Evolutionary conservation across 1,140 invertebrate species (phyloP).

Genomic region (Pseudomyrmex pallidus): DNA sequence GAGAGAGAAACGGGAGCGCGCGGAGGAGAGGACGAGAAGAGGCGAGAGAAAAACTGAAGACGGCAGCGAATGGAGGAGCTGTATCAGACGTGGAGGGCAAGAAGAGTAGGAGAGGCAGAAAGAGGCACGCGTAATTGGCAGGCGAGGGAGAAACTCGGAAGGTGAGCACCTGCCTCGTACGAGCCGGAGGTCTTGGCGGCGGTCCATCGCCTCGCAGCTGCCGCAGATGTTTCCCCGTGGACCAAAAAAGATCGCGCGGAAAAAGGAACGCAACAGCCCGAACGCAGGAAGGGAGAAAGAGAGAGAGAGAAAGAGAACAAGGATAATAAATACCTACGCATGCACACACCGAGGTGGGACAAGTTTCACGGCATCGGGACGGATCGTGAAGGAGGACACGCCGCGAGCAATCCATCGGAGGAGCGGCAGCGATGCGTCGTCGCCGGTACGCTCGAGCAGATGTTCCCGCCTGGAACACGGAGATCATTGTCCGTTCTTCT

Average conservation of each 20-base stretch:
- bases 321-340: constrained; percentile 81
- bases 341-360: constrained; percentile 76
- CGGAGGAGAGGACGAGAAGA: constrained; percentile 29
- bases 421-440: constrained; percentile 57
- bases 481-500: constrained; percentile 72
- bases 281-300: constrained; percentile 1
- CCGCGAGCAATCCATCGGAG: constrained; percentile 51
- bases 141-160: constrained; percentile 71
- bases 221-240: constrained; percentile 84
- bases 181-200: constrained; percentile 70
- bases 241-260: constrained; percentile 77
- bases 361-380: constrained; percentile 77
- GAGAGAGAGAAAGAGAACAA: constrained; percentile 55
- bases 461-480: constrained; percentile 58
- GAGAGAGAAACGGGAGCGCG: constrained; percentile 23
- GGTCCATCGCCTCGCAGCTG: constrained; percentile 82
- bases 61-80: constrained; percentile 25
- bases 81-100: constrained; percentile 35
- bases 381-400: constrained; percentile 73
- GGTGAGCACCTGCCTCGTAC: constrained; percentile 79
- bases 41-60: constrained; percentile 20
- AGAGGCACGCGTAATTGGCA: constrained; percentile 84
- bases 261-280: constrained; percentile 68
- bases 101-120: constrained; percentile 74
- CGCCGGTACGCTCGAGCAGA: constrained; percentile 58